Conservation (phyloP, 1,140 invertebrate species). For the Solenopsis fugax region DNA sequence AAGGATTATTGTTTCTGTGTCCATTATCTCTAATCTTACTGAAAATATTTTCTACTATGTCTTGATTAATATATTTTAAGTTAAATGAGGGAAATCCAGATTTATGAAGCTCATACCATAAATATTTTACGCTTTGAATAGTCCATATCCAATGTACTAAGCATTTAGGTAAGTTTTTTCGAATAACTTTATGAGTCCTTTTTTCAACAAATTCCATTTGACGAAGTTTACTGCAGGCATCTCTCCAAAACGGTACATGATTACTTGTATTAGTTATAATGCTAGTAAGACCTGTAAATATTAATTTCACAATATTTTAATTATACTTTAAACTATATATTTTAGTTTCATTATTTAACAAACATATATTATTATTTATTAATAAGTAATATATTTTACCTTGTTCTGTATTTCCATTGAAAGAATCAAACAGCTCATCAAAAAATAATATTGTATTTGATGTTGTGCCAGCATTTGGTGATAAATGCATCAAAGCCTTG, state of each 20-base stretch:
- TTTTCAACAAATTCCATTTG: constrained; percentile 16
- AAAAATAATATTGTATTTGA: not conserved
- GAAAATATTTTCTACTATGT: not conserved
- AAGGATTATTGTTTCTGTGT: not conserved
- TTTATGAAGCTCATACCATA: not conserved
- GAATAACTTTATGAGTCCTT: not conserved
- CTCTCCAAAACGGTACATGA: not conserved
- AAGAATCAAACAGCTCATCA: not conserved
- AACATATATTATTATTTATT: too few species aligned
- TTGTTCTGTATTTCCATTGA: not conserved
- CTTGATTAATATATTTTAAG: constrained; percentile 10
- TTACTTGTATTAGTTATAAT: not conserved
- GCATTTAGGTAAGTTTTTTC: constrained; percentile 9
- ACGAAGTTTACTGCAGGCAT: not conserved
- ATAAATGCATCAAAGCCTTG: not conserved
- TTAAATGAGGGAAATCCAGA: not conserved
- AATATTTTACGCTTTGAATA: not conserved
- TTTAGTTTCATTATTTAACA: too few species aligned
- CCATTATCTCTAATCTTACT: constrained; percentile 1
- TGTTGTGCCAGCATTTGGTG: not conserved
- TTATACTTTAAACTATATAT: too few species aligned
- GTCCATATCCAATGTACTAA: not conserved
- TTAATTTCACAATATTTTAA: too few species aligned
- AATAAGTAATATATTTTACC: too few species aligned
- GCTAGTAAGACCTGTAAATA: too few species aligned